Conservation (phyloP, 2,113 vertebrate species). For the Emydura subglobosa region DNA sequence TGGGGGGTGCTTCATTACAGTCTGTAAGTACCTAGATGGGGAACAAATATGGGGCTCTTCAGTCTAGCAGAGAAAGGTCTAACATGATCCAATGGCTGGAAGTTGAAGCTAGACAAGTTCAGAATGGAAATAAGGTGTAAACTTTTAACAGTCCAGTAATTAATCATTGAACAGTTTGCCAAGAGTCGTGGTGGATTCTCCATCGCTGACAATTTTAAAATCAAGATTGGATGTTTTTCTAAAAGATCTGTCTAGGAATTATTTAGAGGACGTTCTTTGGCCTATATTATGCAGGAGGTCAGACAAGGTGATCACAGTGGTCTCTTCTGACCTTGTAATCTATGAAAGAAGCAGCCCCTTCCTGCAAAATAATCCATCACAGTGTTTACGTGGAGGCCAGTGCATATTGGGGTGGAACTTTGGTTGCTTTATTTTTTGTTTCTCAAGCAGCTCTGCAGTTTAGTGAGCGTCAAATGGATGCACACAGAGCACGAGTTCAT, state of each 20-base stretch:
- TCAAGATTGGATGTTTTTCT: background rate
- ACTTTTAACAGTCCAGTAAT: background rate
- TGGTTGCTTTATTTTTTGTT: background rate
- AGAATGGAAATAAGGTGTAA: background rate
- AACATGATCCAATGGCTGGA: background rate
- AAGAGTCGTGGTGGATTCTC: background rate
- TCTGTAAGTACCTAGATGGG: background rate
- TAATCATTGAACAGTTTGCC: background rate
- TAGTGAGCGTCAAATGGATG: background rate
- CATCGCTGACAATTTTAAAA: background rate
- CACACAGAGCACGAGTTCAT: background rate
- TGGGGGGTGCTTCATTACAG: background rate
- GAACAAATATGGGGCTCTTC: background rate
- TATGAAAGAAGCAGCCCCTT: background rate
- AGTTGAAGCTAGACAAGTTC: background rate
- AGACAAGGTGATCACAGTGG: background rate
- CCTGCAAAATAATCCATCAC: background rate
- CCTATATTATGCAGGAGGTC: background rate
- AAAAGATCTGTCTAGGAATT: background rate
- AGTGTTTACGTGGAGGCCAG: background rate
- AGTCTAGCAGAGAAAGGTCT: background rate
- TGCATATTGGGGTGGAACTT: background rate
- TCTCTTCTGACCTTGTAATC: background rate
- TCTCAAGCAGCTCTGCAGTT: background rate
- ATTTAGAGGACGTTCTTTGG: background rate